Percentiles rank a stretch among this genome's conserved stretches.
Conservation (phyloP, 2,797 vertebrate species). For the Ciconia nigra region DNA sequence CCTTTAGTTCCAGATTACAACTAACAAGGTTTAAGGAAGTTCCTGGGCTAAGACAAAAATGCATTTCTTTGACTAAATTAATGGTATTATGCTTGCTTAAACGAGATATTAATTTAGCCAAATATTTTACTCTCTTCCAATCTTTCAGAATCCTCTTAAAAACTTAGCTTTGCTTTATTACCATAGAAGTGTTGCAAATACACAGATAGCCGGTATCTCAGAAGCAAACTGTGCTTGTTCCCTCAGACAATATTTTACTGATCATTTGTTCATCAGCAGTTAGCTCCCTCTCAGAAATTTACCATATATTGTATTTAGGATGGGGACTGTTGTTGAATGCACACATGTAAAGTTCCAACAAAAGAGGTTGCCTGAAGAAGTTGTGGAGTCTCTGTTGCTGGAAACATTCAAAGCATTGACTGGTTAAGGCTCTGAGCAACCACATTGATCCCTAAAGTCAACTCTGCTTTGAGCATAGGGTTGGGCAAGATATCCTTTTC, state of each 20-base stretch:
- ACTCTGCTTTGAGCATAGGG: background rate
- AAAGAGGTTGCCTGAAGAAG: background rate
- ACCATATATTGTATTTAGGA: background rate
- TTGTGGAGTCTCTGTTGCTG: background rate
- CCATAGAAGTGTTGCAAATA: background rate
- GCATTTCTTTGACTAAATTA: background rate
- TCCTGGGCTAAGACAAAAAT: background rate
- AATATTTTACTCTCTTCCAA: background rate
- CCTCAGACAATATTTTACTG: background rate
- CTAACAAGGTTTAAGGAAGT: background rate
- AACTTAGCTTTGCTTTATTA: background rate
- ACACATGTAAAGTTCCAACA: background rate
- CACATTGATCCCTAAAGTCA: background rate
- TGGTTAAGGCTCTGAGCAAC: background rate
- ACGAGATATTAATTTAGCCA: background rate
- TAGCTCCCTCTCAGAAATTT: background rate
- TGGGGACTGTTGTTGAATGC: background rate
- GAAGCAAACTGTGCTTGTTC: background rate
- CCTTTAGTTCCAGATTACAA: background rate
- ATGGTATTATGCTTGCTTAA: background rate
- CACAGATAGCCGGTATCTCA: background rate
- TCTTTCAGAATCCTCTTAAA: background rate
- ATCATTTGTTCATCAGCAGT: background rate
- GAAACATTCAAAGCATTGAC: background rate
- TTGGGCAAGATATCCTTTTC: background rate